Evolutionary conservation across 2,888 invertebrate species (phyloP), one percentile per base, ranked within the genome.

Genomic region (Serrognathus titanus): DNA sequence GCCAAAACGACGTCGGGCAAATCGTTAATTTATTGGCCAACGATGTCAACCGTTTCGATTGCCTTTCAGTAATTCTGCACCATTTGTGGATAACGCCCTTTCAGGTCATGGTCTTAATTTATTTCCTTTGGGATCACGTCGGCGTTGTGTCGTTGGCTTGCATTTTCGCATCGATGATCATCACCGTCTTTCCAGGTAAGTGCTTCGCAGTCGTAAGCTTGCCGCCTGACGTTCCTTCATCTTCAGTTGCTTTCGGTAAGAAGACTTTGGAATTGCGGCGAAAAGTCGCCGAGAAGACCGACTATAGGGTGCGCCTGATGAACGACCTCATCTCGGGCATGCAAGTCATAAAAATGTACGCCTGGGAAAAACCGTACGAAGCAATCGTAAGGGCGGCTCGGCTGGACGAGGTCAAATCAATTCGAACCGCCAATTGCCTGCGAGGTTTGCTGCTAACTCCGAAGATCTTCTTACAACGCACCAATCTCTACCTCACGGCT

Each of bases 21-120:
- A 85, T 93, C 63, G 85, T 93, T 47, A 93, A 93, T 73, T 75
- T 93, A 51, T 80, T 94, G 77, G 90, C 92, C 0, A 93, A 92
- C 68, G 94, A 94, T 71, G 90, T 92, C 2, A 86, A 85, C 66
- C 82, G 91, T 59, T 91, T 93, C 72, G 93, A 93, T 70, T 75
- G 85, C 73, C 83, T 86, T 13, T 81, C 86, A 16, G 64, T 86
- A 36, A 84, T 85, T 66, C 75, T 91, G 10, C 89, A 92, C 74
- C 90, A 86, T 70, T 70, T 92, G 39, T 90, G 92, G 90, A 84
- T 92, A 52, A 86, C 89, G 76, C 92, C 92, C 0, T 79, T 91
- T 11, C 87, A 90, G 69, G 83, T 86, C 3, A 78, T 83, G 0
- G 81, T 88, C 12, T 81, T 85, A 10, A 78, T 83, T 0, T 81